Conservation (phyloP, 1,140 invertebrate genomes). For the Neomicropteryx cornuta region DNA sequence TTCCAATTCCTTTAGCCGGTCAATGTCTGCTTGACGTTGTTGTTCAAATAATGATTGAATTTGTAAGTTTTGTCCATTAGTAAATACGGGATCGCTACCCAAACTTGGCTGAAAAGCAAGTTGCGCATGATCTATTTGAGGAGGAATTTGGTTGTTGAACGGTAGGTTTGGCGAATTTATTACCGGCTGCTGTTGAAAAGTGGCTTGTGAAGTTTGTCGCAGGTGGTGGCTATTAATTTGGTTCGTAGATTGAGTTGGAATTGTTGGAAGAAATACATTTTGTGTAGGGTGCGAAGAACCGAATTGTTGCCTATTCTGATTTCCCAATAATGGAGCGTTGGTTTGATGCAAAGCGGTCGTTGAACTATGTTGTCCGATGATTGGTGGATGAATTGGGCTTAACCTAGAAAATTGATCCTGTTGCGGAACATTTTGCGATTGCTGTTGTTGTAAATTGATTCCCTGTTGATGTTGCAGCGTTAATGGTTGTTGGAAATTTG, state of each 20-base stretch:
- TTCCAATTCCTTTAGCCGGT: constrained; percentile 42
- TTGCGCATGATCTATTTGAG: constrained; percentile 24
- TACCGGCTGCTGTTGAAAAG: constrained; percentile 10
- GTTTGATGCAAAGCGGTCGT: no score
- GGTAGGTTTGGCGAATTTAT: constrained; percentile 24
- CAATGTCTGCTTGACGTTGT: constrained; percentile 47
- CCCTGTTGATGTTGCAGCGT: no score
- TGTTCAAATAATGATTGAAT: constrained; percentile 47
- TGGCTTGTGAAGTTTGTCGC: constrained; percentile 28
- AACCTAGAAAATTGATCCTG: constrained; percentile 14
- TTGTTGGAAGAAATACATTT: constrained; percentile 32
- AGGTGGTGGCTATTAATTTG: constrained; percentile 23
- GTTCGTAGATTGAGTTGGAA: constrained; percentile 21
- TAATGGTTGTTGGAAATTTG: no score
- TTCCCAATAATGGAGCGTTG: no score
- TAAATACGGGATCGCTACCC: constrained; percentile 35
- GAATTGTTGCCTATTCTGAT: no score
- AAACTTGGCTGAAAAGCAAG: constrained; percentile 28
- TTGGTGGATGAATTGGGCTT: constrained; percentile 23
- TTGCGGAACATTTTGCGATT: not conserved
- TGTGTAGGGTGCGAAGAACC: constrained; percentile 31
- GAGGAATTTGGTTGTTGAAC: constrained; percentile 19
- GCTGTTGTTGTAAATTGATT: constrained; percentile 24
- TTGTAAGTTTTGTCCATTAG: constrained; percentile 37
- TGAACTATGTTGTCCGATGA: constrained; percentile 25